Evolutionary conservation across 2,113 vertebrate species (phyloP), one percentile per base, ranked within the genome.

Genomic region (Puffinus mauretanicus): DNA sequence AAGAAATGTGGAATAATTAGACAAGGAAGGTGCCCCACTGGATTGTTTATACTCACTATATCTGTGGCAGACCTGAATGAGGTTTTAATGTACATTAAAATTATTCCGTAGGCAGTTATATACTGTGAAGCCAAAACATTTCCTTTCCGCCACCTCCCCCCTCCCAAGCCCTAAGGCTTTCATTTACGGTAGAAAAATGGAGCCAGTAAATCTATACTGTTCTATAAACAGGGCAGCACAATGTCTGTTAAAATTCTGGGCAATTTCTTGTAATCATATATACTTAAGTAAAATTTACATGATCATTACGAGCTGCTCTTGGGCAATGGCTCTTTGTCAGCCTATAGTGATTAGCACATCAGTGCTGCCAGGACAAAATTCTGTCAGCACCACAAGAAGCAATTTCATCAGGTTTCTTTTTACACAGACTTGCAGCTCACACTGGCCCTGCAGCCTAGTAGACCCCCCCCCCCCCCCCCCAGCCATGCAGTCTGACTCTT

Each of bases 261-360:
- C 88, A 98, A 98, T 98, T 97, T 98, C 93, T 98, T 98, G 65
- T 96, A 98, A 98, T 98, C 78, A 90, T 89, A 95, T 91, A 67
- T 92, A 97, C 95, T 97, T 97, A 97, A 97, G 93, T 89, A 95
- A 98, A 98, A 97, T 97, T 97, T 96, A 97, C 96, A 90, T 97
- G 96, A 96, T 96, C 95, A 95, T 96, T 96, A 96, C 4, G 60
- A 77, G 57, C 93, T 93, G 88, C 62, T 86, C 82, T 80, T 85
- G 94, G 93, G 96, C 93, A 97, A 96, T n/a, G 82, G 93, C 76
- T 97, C 92, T 91, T 95, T 96, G 96, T 94, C 95, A 97, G 82
- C 64, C 96, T 96, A 47, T 34, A 92, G 97, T 86, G 94, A 96
- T 98, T 96, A 96, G 97, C 96, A 62, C 66, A 49, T 76, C 4